Base-by-base conservation (phyloP, 2,797 vertebrate species). In the Morelia viridis region DNA sequence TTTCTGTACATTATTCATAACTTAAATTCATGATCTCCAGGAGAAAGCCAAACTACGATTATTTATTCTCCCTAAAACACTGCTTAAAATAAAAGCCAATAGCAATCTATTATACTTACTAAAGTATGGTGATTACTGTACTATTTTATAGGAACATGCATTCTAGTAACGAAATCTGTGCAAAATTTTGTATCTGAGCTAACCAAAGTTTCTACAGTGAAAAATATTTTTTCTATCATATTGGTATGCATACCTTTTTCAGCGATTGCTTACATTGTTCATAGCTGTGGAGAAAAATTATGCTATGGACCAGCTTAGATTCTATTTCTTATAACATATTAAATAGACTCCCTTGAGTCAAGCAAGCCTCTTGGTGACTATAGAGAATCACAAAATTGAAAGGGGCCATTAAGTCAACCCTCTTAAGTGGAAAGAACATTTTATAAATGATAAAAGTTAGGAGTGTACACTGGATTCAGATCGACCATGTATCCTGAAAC, bases 161-260 rank as follows among this genome's bases (percentile, higher is more conserved):
- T 0, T n/a, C 58, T 0, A 8, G 13, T 90, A 89, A 0, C 0
- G 85, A 68, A 60, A 94, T 35, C 84, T 50, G 91, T 76, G 83
- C 56, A 85, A 94, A n/a, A 50, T 22, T 91, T 68, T 31, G 65
- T 60, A 89, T 50, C 31, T 90, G 92, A 96, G 41, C 65, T 57
- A 92, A 89, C 1, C 11, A 91, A 90, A 92, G 28, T 71, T 64
- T 26, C 58, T 83, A 62, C 53, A 57, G 89, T 85, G 60, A 90
- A 90, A 53, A 19, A 57, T 89, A 89, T 76, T 84, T 62, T 85
- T 2, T 76, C 17, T 41, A 22, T 76, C 31, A 76, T 35, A 19
- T 35, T 53, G 50, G 9, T 53, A 8, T 53, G 50, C 50, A 53
- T 8, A 53, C 50, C 41, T n/a, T 68, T 87, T 0, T 0, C 62